Evolutionary conservation across 2,888 invertebrate species (phyloP).

Genomic region (Spicauda simplicius): DNA sequence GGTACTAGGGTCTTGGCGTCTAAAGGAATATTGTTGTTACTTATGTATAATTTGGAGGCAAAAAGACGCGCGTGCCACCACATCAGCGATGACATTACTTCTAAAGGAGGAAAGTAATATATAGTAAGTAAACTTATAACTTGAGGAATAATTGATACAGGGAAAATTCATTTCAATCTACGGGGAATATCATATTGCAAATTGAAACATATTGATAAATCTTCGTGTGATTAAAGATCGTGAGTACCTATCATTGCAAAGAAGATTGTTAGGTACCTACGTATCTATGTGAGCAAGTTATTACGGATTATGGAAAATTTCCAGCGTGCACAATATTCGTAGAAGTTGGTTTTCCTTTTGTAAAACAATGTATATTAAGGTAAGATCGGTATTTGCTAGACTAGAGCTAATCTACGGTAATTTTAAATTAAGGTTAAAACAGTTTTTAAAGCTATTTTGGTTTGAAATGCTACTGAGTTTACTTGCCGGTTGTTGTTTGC

Average conservation of each 20-base stretch:
- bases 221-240: background rate
- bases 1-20: too few species aligned
- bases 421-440: background rate
- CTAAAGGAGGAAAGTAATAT: too few species aligned
- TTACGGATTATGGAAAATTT: conserved; percentile 1
- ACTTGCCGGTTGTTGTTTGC: too few species aligned
- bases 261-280: background rate
- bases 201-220: background rate
- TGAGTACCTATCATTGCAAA: background rate
- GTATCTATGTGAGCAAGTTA: background rate
- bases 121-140: too few species aligned
- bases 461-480: background rate
- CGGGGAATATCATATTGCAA: background rate
- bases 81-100: too few species aligned
- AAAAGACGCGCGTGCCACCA: too few species aligned
- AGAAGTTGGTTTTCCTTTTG: background rate
- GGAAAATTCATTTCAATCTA: background rate
- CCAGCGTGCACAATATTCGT: background rate
- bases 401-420: background rate
- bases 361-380: too few species aligned
- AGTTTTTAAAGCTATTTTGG: background rate
- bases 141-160: too few species aligned
- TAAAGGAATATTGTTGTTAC: too few species aligned
- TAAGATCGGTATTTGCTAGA: background rate
- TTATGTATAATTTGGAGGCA: too few species aligned